Base-by-base conservation (phyloP, 2,888 invertebrate genomes). In the Leucania comma region DNA sequence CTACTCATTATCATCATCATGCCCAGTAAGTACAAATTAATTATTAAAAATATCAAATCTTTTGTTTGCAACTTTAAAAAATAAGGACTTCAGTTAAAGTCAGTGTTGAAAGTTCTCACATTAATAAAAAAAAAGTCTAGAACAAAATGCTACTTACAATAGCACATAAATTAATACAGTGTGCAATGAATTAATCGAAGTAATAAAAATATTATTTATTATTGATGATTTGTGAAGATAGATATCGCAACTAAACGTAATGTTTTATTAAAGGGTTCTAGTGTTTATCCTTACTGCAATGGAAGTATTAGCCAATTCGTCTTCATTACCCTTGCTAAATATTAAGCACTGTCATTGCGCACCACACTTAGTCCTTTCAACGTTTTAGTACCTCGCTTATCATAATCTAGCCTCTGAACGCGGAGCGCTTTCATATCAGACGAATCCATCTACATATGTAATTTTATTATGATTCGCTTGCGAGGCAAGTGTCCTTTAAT, bases 1-100 rank as follows among this genome's bases (percentile, higher is more conserved):
- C 94, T 78, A 96, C 94, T 81, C 96, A 96, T 84, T 95, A 95
- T 78, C 95, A 96, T 81, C 95, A 96, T 80, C 96, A 96, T 88
- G 96, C 96, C 46, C 96, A 96, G 96, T 96, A 88, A 95, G 96
- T 95, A 62, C 22, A 4, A 38, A n/a, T 10, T 12, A 12, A 35
- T 76, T 10, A 14, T 12, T 17, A n/a, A 54, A 26, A 20, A 3
- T 26, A 26, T 0, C 5, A 22, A 26, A 26, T 29, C 3, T 17
- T 60, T 56, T 29, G 1, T 56, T n/a, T 10, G 3, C 5, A 12
- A 12, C 42, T 32, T 20, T 42, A 35, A 22, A n/a, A 22, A 54
- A 6, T 24, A 26, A n/a, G 50, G 9, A 46, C 14, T 22, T 38
- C 12, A 42, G 3, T 22, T 38, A n/a, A 46, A 58, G 12, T 3